Percentiles rank a stretch among this genome's conserved stretches.
These are phyloP conservation scores for Pyrochroa serraticornis DNA, from an alignment of 2,888 invertebrate genomes.

Conservation along the genomic window DNA sequence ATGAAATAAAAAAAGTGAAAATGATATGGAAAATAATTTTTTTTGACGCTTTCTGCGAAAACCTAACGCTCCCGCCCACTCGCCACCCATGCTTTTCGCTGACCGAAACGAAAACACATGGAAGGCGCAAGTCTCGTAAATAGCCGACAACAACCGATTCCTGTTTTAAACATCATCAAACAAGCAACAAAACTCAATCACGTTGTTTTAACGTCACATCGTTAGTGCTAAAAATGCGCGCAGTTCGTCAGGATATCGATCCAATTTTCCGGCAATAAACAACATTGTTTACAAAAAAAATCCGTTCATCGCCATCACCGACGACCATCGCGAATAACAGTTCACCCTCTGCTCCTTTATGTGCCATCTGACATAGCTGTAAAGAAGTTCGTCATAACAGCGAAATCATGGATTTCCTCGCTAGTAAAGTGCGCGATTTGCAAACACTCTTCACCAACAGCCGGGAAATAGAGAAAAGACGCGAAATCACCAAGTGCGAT, in stretches of 20 bases:
- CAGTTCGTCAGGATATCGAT: slow-evolving; percentile 13
- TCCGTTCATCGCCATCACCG: background rate
- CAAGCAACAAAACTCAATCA: slow-evolving; percentile 21
- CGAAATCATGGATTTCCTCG: slow-evolving; percentile 24
- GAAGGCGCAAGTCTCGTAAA: slow-evolving; percentile 12
- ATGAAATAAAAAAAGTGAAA: too few species aligned
- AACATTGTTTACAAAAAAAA: background rate
- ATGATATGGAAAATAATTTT: too few species aligned
- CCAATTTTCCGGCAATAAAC: background rate
- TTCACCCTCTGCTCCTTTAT: too few species aligned
- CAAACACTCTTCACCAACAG: slow-evolving; percentile 14
- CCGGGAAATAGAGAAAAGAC: slow-evolving; percentile 20
- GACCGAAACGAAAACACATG: background rate
- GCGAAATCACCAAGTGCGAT: slow-evolving; percentile 43
- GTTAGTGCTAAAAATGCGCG: slow-evolving; percentile 23
- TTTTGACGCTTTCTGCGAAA: too few species aligned
- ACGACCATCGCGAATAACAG: too few species aligned
- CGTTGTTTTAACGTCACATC: slow-evolving; percentile 15
- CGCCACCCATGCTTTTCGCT: background rate
- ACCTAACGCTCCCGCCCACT: too few species aligned
- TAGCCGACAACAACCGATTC: slow-evolving; percentile 12
- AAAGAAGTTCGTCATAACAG: slow-evolving; percentile 15
- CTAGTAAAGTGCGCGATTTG: slow-evolving; percentile 25
- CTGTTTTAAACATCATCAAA: slow-evolving; percentile 13
- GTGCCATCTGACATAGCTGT: background rate